phyloP scores from a whole-genome alignment of 2,113 vertebrate genomes.

The Scopus umbretta region DNA sequence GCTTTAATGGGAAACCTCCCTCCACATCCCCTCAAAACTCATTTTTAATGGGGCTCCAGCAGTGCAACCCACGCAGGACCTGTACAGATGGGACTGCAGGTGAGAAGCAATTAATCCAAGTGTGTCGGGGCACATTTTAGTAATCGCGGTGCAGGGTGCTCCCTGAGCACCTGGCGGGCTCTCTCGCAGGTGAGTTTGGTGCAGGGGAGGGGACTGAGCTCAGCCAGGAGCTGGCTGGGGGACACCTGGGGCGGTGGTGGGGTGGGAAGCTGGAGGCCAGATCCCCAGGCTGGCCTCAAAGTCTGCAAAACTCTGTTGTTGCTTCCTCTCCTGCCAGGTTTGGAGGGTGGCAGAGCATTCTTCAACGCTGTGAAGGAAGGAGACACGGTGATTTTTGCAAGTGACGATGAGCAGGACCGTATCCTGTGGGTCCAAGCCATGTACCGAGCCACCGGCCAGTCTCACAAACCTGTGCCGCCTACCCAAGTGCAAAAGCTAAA shows the following conservation, averaged over 20 bases:
- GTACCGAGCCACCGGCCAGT: slow-evolving; percentile 97
- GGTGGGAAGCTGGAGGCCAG: fast-evolving
- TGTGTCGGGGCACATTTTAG: neutral
- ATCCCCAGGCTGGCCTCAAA: neutral
- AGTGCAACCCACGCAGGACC: neutral
- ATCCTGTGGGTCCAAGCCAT: slow-evolving; percentile 99
- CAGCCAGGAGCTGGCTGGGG: neutral
- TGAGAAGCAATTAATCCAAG: neutral
- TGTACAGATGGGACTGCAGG: neutral
- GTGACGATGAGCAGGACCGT: slow-evolving; percentile 96
- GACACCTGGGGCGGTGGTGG: fast-evolving
- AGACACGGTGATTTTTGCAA: slow-evolving; percentile 98
- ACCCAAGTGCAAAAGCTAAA: slow-evolving; percentile 99
- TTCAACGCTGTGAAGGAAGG: slow-evolving; percentile 99
- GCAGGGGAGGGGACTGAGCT: neutral
- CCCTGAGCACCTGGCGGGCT: neutral
- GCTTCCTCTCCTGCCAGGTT: slow-evolving; percentile 72
- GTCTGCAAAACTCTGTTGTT: neutral
- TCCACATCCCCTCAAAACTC: neutral
- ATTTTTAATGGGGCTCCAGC: neutral
- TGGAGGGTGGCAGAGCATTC: slow-evolving; percentile 95
- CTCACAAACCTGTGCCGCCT: slow-evolving; percentile 95
- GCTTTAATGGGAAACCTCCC: neutral
- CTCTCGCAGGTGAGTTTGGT: neutral
- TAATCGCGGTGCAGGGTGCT: neutral